Base-by-base conservation (phyloP, 2,113 vertebrate species). In the Nansenia antarctica region DNA sequence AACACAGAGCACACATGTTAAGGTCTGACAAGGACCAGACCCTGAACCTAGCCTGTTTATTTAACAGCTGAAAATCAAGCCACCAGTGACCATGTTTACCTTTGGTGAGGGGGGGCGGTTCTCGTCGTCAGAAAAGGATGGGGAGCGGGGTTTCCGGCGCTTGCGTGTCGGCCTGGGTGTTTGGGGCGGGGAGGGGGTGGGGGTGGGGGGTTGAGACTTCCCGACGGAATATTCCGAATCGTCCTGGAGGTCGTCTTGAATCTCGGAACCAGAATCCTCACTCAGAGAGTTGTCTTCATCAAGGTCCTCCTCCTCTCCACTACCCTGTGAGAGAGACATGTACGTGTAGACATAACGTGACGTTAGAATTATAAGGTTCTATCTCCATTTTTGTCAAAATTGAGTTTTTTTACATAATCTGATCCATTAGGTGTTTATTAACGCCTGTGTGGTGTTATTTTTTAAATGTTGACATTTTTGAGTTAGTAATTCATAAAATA, bases 201-300 rank as follows among this genome's bases (percentile, higher is more conserved):
- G 95, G 0, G 96, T 96, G 3, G 96, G 92, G 0, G 96, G 95
- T 42, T 92, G 90, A 0, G 96, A 98, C 78, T 98, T 97, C 79
- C 94, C 96, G 6, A 95, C 92, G 0, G 96, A 97, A 34, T 94
- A 92, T 78, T 99, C 96, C 0, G 96, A 96, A 73, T 98, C 95
- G 53, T 98, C 97, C 74, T 95, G 94, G 20, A 96, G 82, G 62
- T 98, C 95, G 0, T 98, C 95, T 70, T 95, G 96, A 55, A 94
- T 90, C 86, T 98, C 96, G 0, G 96, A 98, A 6, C 94, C 93
- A 5, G 96, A 93, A 73, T 94, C 96, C 74, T 98, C 96, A 66
- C 94, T 98, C 39, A 96, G 80, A 26, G 96, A 98, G 37, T 99
- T 95, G 1, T 96, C 96, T 65, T 98, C 97, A 74, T 98, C 96